phyloP scores from a whole-genome alignment of 2,113 vertebrate genomes.

The Cathartes aura region DNA sequence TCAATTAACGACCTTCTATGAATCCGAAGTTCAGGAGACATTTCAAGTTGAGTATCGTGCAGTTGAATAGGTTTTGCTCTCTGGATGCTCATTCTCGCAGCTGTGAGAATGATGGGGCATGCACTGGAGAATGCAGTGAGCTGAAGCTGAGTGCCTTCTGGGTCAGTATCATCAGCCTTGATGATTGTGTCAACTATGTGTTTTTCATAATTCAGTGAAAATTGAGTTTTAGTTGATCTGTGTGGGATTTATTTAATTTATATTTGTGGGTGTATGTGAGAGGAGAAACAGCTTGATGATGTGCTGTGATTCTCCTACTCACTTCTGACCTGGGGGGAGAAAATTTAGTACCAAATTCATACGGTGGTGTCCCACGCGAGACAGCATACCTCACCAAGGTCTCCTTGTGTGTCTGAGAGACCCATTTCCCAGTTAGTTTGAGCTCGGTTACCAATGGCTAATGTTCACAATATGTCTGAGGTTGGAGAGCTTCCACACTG shows the following conservation, averaged over 20 bases:
- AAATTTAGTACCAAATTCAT: not conserved
- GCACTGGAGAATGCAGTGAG: not conserved
- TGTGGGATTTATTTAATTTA: not conserved
- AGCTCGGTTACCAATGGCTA: not conserved
- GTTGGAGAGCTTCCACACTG: not conserved
- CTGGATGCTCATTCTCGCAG: not conserved
- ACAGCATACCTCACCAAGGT: not conserved
- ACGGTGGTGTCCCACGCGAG: rapidly evolving
- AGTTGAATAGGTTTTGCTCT: not conserved
- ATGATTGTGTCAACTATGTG: not conserved
- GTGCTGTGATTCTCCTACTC: not conserved
- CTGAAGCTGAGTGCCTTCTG: not conserved
- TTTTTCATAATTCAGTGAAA: not conserved
- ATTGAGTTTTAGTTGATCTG: not conserved
- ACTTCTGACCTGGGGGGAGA: not conserved
- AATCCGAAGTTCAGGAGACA: not conserved
- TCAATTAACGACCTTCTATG: not conserved
- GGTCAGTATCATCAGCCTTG: not conserved
- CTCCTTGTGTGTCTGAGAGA: not conserved
- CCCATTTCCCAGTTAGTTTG: not conserved
- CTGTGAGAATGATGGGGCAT: not conserved
- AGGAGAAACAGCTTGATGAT: not conserved
- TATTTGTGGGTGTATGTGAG: not conserved
- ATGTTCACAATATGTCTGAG: not conserved
- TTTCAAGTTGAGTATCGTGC: not conserved